Evolutionary conservation across 1,140 invertebrate species (phyloP).

Genomic region (Trichonephila inaurata): DNA sequence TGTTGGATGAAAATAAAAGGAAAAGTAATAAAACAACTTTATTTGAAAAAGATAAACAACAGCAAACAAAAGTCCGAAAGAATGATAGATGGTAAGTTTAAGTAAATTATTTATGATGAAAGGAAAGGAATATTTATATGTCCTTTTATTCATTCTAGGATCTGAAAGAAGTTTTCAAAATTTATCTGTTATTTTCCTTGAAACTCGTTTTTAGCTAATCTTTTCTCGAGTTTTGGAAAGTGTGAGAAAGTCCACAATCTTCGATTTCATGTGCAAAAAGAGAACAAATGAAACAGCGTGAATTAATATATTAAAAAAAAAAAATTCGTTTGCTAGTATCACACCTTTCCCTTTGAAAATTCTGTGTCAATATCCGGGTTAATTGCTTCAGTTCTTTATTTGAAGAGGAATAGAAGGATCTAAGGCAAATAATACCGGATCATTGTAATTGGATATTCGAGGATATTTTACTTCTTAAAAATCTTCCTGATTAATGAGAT

Average conservation of each 20-base stretch:
- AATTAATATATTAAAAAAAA: background rate
- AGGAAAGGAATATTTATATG: background rate
- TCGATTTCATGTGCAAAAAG: background rate
- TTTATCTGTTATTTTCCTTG: background rate
- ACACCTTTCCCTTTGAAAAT: background rate
- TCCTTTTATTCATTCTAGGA: background rate
- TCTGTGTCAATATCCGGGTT: background rate
- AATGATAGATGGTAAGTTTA: too few species aligned
- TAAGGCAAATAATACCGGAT: background rate
- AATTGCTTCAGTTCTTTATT: background rate
- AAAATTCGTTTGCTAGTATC: background rate
- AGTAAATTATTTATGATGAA: background rate
- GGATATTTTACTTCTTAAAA: background rate
- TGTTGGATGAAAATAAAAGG: too few species aligned
- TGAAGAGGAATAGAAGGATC: background rate
- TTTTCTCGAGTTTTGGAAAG: background rate
- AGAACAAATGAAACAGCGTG: background rate
- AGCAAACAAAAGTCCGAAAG: too few species aligned
- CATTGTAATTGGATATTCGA: background rate
- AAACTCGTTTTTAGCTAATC: background rate
- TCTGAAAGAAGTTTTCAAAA: background rate
- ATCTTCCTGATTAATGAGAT: background rate
- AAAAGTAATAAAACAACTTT: too few species aligned
- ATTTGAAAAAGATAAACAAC: too few species aligned
- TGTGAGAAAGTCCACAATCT: too few species aligned